Conservation (phyloP, 2,888 invertebrate genomes). For the Thalpophila matura region DNA sequence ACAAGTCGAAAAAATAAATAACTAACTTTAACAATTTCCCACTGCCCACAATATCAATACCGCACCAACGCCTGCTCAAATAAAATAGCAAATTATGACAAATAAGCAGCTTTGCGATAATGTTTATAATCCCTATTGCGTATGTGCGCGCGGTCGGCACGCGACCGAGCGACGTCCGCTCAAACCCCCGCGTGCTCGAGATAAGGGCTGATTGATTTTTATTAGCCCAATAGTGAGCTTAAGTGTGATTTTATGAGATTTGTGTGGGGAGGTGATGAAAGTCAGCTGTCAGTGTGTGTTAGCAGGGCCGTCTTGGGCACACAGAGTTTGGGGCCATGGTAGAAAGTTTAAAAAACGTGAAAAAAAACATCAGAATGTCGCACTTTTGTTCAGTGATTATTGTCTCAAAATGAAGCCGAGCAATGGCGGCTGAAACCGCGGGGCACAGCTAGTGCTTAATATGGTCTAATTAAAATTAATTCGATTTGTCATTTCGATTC, state of each 20-base stretch:
- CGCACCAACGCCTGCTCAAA: slow-evolving; percentile 52
- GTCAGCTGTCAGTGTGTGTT: no score
- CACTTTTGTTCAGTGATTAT: no score
- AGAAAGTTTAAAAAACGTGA: no score
- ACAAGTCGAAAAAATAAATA: no score
- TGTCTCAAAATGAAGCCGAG: no score
- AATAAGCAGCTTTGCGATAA: slow-evolving; percentile 61
- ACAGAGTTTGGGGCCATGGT: no score
- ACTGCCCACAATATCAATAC: slow-evolving; percentile 36
- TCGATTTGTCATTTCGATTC: neutral
- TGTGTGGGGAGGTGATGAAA: slow-evolving; percentile 13
- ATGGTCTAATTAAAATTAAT: no score
- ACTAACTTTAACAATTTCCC: slow-evolving; percentile 22
- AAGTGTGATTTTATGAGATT: slow-evolving; percentile 46
- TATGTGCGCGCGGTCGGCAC: slow-evolving; percentile 47
- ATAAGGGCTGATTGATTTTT: slow-evolving; percentile 63
- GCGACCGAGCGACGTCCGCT: slow-evolving; percentile 39
- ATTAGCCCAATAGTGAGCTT: slow-evolving; percentile 53
- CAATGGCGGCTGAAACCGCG: no score
- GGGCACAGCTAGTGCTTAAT: no score
- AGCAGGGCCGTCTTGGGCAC: no score
- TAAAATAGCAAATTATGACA: slow-evolving; percentile 64
- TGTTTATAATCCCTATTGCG: slow-evolving; percentile 43
- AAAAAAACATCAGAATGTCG: no score
- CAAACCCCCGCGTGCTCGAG: slow-evolving; percentile 19